These are phyloP conservation scores for Orgyia antiqua DNA, from an alignment of 2,888 invertebrate species.

Conservation along the genomic window DNA sequence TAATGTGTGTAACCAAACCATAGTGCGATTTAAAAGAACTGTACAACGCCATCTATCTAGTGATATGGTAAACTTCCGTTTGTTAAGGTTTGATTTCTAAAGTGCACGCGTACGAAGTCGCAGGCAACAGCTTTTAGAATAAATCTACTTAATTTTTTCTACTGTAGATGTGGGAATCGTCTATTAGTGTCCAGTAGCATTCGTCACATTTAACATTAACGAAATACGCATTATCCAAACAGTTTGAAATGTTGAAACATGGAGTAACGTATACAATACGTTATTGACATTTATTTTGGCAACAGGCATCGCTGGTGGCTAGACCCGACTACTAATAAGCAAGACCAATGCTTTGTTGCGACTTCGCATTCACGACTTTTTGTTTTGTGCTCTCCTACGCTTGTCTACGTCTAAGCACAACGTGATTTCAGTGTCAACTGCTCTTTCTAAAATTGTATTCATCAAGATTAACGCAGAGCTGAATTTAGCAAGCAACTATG, in stretches of 20 bases:
- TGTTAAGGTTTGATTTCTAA: no score
- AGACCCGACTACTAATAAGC: constrained; percentile 33
- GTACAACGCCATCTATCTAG: no score
- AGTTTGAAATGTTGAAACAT: constrained; percentile 19
- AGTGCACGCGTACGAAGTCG: no score
- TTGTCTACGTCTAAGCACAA: constrained; percentile 32
- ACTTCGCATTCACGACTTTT: constrained; percentile 44
- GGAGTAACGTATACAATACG: constrained; percentile 34
- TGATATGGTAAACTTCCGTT: no score
- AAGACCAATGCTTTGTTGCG: constrained; percentile 42
- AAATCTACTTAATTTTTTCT: no score
- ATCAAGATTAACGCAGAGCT: constrained; percentile 38
- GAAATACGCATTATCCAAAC: neutral
- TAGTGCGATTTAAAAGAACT: no score
- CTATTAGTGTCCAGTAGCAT: neutral
- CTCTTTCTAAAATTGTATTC: constrained; percentile 45
- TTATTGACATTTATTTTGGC: constrained; percentile 56
- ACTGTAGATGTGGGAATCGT: no score
- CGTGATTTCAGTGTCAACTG: constrained; percentile 39
- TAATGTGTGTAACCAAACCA: no score
- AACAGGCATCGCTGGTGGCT: constrained; percentile 29
- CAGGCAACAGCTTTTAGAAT: no score
- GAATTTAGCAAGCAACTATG: no score
- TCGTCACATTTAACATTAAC: neutral
- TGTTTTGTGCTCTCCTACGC: constrained; percentile 44